These are phyloP conservation scores for Argya squamiceps DNA, from an alignment of 2,797 vertebrate species.

Conservation along the genomic window DNA sequence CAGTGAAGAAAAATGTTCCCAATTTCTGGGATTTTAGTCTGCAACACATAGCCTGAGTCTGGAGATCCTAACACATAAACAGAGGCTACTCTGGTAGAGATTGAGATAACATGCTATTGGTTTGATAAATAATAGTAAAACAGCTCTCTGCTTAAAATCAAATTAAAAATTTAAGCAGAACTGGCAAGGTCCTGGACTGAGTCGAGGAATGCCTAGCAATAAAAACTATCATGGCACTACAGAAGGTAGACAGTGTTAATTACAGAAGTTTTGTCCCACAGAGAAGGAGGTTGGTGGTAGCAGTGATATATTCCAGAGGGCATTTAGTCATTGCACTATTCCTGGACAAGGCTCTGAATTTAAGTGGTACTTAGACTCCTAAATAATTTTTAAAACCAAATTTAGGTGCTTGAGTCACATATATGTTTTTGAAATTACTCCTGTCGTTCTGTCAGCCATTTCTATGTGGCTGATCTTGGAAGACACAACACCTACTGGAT, in stretches of 20 bases:
- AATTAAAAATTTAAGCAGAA: neutral
- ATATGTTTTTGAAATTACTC: conserved; percentile 4
- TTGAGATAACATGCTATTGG: neutral
- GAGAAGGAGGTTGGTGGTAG: neutral
- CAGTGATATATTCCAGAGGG: conserved; percentile 31
- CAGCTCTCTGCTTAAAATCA: neutral
- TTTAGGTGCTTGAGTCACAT: neutral
- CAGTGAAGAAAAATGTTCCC: neutral
- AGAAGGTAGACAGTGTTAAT: neutral
- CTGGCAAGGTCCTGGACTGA: neutral
- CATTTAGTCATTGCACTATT: conserved; percentile 42
- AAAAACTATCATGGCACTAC: neutral
- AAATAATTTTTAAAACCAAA: conserved; percentile 12
- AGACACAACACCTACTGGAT: neutral
- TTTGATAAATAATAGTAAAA: conserved; percentile 16
- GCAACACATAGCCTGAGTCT: neutral
- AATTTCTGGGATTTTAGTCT: neutral
- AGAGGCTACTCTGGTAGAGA: neutral
- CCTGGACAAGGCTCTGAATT: conserved; percentile 27
- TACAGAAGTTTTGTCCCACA: neutral
- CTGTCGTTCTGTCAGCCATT: conserved; percentile 17
- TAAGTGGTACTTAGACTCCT: neutral
- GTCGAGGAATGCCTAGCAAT: neutral
- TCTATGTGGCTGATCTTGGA: neutral
- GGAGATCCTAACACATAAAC: neutral